Base-by-base conservation (phyloP, 2,888 invertebrate species). In the Synanthedon vespiformis region DNA sequence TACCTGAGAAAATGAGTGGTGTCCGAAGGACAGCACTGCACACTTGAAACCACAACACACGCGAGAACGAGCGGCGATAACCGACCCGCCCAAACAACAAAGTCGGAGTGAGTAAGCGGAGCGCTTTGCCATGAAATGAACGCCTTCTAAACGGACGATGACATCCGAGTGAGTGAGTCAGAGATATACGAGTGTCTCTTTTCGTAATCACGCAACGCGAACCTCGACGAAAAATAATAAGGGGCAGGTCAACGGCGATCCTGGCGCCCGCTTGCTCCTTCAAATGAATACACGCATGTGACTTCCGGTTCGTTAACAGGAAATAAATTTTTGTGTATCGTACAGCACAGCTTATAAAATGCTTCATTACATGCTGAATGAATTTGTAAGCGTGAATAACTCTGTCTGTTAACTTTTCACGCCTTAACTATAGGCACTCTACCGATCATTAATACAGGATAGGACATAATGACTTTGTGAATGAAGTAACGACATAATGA, bases 31-130 rank as follows among this genome's bases (percentile, higher is more conserved):
- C 77, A 68, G 71, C 75, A 72, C 77, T 79, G 77, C 72, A 74
- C 80, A 82, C 83, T 72, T 58, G 58, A 62, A 68, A 73, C 57
- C 79, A 83, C 80, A 76, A 79, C 80, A 85, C 86, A 77, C 85
- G 66, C 82, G 77, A 77, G 53, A 73, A 79, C 80, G 80, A 80
- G 78, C 75, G 79, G 80, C 70, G 58, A 68, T 71, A 58, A 80
- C 81, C 85, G 72, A 69, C 80, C 69, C 86, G 85, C 69, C 81
- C 73, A 68, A 72, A 59, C 57, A 62, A 70, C 64, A 71, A 72
- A 81, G 80, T 80, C 80, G 80, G 80, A 80, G 71, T 85, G 83
- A 80, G 70, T 71, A 70, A 44, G 44, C 14, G n/a, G 44, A n/a
- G 6, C 22, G 14, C 57, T 58, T 58, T 56, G 55, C 57, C 54